Conservation (phyloP, 1,140 invertebrate genomes). For the Eurytemora carolleeae region DNA sequence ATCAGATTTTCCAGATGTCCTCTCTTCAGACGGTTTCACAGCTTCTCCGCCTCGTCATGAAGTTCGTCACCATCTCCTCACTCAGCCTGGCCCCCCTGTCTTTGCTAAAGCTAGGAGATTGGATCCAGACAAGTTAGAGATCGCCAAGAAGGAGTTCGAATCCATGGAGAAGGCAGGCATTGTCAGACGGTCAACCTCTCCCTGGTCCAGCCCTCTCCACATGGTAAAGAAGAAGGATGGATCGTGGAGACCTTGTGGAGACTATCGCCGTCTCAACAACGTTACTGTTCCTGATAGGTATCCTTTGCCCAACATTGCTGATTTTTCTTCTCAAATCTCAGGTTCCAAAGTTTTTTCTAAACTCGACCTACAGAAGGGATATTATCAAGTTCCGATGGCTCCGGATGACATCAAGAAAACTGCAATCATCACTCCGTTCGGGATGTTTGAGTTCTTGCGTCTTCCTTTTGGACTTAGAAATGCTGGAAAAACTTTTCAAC, state of each 20-base stretch:
- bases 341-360: slow-evolving; percentile 15
- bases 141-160: background rate
- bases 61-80: background rate
- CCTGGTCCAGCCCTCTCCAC: background rate
- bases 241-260: slow-evolving; percentile 19
- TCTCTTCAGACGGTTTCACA: too few species aligned
- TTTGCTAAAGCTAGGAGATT: background rate
- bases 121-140: background rate
- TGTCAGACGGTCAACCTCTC: background rate
- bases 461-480: too few species aligned
- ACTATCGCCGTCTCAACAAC: slow-evolving; percentile 21
- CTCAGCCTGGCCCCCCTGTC: background rate
- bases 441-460: too few species aligned
- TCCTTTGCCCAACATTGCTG: slow-evolving; percentile 19
- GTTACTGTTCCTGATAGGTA: slow-evolving; percentile 20
- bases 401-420: too few species aligned
- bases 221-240: too few species aligned
- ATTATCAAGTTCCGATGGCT: too few species aligned
- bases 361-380: slow-evolving; percentile 5
- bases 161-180: background rate
- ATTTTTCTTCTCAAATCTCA: slow-evolving; percentile 14
- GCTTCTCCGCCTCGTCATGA: too few species aligned
- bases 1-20: too few species aligned
- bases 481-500: slow-evolving; percentile 15
- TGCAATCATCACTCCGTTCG: too few species aligned